A percentile compares a stretch with the other conserved stretches of the same genome.
phyloP scores from a whole-genome alignment of 2,797 vertebrate genomes.

The Lepidocolaptes lacrymiger region DNA sequence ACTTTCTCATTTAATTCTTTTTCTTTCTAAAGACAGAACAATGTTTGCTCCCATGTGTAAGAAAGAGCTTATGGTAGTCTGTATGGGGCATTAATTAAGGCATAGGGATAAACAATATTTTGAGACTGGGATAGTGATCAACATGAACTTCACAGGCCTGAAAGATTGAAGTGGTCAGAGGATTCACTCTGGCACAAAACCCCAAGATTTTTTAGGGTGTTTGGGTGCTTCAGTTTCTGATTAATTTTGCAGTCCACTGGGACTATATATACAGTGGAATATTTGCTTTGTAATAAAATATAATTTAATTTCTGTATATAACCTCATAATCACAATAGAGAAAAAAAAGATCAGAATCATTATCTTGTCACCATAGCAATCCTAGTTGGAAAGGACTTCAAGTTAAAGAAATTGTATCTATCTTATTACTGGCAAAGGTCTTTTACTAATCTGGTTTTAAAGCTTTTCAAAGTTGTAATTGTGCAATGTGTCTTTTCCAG shows the following conservation, averaged over 20 bases:
- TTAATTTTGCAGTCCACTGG: not conserved
- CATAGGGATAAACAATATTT: not conserved
- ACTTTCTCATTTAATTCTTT: not conserved
- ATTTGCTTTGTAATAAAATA: not conserved
- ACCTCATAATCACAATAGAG: not conserved
- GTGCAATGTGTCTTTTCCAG: not conserved
- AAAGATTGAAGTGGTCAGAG: not conserved
- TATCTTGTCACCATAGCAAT: not conserved
- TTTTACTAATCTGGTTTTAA: not conserved
- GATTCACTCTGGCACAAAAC: not conserved
- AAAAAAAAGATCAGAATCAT: not conserved
- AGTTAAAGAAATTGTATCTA: not conserved
- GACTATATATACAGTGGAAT: not conserved
- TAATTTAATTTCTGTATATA: not conserved
- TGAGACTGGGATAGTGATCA: not conserved
- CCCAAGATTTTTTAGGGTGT: not conserved
- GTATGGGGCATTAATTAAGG: not conserved
- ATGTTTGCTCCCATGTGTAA: not conserved
- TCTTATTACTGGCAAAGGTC: not conserved
- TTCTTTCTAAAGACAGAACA: not conserved
- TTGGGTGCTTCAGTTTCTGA: not conserved
- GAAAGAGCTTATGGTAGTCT: not conserved
- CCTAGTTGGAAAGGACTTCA: not conserved
- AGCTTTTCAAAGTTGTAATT: not conserved
- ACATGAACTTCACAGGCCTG: not conserved